Percentiles rank a stretch among this genome's conserved stretches.
phyloP scores from a whole-genome alignment of 30 jellyfish, hydroid and myxozoan genomes.

The Calvadosia cruxmelitensis region DNA sequence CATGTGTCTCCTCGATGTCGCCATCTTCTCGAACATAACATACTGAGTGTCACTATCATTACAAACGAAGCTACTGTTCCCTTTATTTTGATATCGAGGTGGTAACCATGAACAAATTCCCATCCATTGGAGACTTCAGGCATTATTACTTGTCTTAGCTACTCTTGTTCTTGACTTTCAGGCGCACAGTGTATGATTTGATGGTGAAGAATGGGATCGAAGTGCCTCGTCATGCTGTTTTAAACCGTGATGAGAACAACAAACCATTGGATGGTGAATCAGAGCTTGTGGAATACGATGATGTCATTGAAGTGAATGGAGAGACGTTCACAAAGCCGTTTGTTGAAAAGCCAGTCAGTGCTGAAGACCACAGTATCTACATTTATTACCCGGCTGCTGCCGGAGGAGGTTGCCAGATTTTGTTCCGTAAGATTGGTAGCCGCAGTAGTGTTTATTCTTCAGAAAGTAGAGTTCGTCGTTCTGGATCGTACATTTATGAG shows the following conservation, averaged over 20 bases:
- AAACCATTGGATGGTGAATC: constrained; percentile 54
- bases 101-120: too few relatives aligned
- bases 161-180: constrained; percentile 3
- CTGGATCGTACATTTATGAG: constrained; percentile 92
- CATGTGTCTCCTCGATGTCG: too few relatives aligned
- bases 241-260: constrained; percentile 68
- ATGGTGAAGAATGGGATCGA: constrained; percentile 70
- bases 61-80: background rate
- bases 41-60: background rate
- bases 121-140: background rate
- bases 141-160: background rate
- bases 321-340: constrained; percentile 84
- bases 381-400: constrained; percentile 89
- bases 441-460: constrained; percentile 98
- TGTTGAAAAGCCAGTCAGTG: constrained; percentile 97
- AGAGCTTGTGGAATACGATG: constrained; percentile 84
- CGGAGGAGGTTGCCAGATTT: constrained; percentile 98
- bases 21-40: too few relatives aligned
- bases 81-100: too few relatives aligned
- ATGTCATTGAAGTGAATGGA: constrained; percentile 74
- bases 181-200: constrained; percentile 79
- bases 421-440: constrained; percentile 94
- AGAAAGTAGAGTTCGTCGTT: constrained; percentile 82
- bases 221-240: constrained; percentile 80
- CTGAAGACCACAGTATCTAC: constrained; percentile 90